Base-by-base conservation (phyloP, 2,797 vertebrate species). In the Acipenser transmontanus region DNA sequence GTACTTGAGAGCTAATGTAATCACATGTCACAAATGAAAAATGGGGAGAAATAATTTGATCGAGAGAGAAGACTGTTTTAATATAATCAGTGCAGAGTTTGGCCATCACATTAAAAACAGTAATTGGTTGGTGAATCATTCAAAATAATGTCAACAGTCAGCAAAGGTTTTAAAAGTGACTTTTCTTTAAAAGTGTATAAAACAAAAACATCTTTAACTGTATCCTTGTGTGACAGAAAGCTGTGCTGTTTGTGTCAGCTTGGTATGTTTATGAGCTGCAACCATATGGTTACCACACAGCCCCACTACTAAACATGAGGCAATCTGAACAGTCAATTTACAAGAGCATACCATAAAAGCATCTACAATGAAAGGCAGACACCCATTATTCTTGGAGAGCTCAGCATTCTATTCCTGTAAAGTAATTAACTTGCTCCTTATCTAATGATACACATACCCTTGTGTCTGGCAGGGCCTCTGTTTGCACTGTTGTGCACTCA, bases 391-490 rank as follows among this genome's bases (percentile, higher is more conserved):
- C 69, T 66, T 61, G 49, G 65, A 54, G 61, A 63, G 69, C 65
- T 52, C 63, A 52, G 61, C 61, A 71, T 66, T 70, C 84, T 81
- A 71, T 78, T 80, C 82, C 81, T 77, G 73, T 81, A 74, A 78
- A 81, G 78, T 84, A 88, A 90, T 92, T 87, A 89, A 87, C 83
- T 83, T 71, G 78, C 81, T 75, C 81, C 88, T 90, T 86, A 85
- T 89, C 79, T 83, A 80, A 81, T 78, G 70, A 87, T 86, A 87
- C 83, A 69, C 66, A 12, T 67, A 82, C 84, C 81, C 85, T 73
- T 80, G 83, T 76, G 73, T 83, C 80, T 81, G 75, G 75, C 69
- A 67, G 66, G 72, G 69, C 69, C 71, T 72, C 72, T 71, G 74
- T 73, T 71, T 69, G 68, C 60, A 12, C 74, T 81, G 67, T 66